Conservation (phyloP, 2,888 invertebrate genomes). For the Watsonalla cultraria region DNA sequence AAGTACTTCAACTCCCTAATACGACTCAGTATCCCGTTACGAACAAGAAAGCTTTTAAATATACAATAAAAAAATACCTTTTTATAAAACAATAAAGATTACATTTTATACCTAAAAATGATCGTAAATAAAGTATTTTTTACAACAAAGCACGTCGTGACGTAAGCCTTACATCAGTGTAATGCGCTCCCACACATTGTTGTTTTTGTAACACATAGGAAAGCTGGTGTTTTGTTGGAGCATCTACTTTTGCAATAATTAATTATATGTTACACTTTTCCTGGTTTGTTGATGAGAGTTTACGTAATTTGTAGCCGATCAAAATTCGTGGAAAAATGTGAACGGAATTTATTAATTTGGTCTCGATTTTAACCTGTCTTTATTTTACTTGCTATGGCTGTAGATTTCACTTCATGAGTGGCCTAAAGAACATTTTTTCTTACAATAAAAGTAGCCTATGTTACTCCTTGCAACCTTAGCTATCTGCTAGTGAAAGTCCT, state of each 20-base stretch:
- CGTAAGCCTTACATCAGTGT: background rate
- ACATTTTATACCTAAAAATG: background rate
- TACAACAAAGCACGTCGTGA: background rate
- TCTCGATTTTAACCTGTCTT: no score
- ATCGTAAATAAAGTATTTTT: background rate
- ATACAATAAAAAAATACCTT: no score
- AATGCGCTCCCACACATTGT: background rate
- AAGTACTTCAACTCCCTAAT: no score
- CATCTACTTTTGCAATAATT: background rate
- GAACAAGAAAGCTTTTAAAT: no score
- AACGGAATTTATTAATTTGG: background rate
- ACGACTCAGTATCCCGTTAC: no score
- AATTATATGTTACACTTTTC: background rate
- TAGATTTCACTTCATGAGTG: no score
- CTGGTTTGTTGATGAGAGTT: background rate
- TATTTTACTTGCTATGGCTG: no score
- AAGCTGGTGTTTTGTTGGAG: background rate
- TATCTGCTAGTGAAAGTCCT: no score
- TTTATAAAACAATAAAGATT: background rate
- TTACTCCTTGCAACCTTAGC: no score
- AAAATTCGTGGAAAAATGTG: background rate
- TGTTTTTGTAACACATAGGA: background rate
- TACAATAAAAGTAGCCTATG: no score
- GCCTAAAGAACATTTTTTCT: no score
- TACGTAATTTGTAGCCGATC: background rate